phyloP scores from a whole-genome alignment of 2,888 invertebrate genomes.

The Oscheius sp. region DNA sequence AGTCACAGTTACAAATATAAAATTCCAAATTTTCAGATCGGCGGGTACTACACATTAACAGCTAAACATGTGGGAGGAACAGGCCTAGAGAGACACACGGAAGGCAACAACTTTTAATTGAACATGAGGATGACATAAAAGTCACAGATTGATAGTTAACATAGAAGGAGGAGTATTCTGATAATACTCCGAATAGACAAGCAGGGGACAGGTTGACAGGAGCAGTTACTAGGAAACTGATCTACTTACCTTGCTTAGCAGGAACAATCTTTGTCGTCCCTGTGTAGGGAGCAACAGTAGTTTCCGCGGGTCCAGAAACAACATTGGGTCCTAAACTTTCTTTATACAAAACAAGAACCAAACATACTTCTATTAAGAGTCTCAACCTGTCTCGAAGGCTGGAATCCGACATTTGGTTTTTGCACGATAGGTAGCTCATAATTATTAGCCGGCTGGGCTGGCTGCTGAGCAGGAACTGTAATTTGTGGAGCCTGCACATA shows the following conservation, averaged over 20 bases:
- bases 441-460: neutral
- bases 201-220: too few relatives aligned
- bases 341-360: neutral
- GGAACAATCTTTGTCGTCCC: slow-evolving; percentile 16
- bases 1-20: too few relatives aligned
- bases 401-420: slow-evolving; percentile 1
- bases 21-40: too few relatives aligned
- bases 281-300: slow-evolving; percentile 11
- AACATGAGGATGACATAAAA: too few relatives aligned
- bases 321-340: neutral
- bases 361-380: slow-evolving; percentile 2
- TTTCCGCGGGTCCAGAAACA: neutral
- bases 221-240: too few relatives aligned
- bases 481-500: neutral
- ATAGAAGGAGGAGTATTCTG: too few relatives aligned
- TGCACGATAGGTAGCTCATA: neutral
- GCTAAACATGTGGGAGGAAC: too few relatives aligned
- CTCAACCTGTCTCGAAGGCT: slow-evolving; percentile 14
- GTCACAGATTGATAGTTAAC: too few relatives aligned
- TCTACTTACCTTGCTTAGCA: neutral
- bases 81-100: too few relatives aligned
- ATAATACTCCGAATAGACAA: too few relatives aligned
- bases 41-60: too few relatives aligned
- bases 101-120: too few relatives aligned
- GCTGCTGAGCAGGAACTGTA: slow-evolving; percentile 12